Percentiles rank a stretch among this genome's conserved stretches.
These are phyloP conservation scores for Pyrrhia umbra DNA, from an alignment of 2,888 invertebrate genomes.

Conservation along the genomic window DNA sequence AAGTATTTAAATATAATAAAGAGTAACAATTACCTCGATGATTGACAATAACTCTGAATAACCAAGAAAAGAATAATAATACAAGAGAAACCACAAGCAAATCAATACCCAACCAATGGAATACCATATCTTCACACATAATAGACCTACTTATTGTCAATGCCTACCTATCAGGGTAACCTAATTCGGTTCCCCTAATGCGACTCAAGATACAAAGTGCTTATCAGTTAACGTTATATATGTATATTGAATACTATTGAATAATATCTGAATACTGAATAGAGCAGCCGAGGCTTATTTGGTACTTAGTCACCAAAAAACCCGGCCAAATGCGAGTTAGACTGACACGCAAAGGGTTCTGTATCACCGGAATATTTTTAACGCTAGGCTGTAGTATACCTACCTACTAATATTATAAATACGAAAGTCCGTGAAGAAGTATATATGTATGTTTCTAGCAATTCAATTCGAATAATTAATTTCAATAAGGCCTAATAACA, in stretches of 20 bases:
- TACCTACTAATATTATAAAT: too few relatives aligned
- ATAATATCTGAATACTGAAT: constrained; percentile 16
- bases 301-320: constrained; percentile 20
- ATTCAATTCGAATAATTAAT: too few relatives aligned
- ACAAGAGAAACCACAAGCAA: constrained; percentile 19
- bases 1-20: too few relatives aligned
- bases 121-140: constrained; percentile 33
- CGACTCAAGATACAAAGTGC: constrained; percentile 36
- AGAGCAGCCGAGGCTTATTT: constrained; percentile 1
- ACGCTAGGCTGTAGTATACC: too few relatives aligned
- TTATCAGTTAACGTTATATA: constrained; percentile 47
- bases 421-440: too few relatives aligned
- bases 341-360: background rate
- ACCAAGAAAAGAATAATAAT: too few relatives aligned
- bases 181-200: constrained; percentile 48
- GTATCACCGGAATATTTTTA: background rate
- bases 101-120: constrained; percentile 20
- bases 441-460: too few relatives aligned
- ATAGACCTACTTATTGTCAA: constrained; percentile 37
- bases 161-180: constrained; percentile 30
- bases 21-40: too few relatives aligned
- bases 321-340: background rate
- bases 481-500: too few relatives aligned
- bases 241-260: constrained; percentile 33
- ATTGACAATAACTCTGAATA: too few relatives aligned